Evolutionary conservation across 2,113 vertebrate genomes (phyloP), one percentile per base, ranked within the genome.

Genomic region (Ophthalmolycus amberensis): DNA sequence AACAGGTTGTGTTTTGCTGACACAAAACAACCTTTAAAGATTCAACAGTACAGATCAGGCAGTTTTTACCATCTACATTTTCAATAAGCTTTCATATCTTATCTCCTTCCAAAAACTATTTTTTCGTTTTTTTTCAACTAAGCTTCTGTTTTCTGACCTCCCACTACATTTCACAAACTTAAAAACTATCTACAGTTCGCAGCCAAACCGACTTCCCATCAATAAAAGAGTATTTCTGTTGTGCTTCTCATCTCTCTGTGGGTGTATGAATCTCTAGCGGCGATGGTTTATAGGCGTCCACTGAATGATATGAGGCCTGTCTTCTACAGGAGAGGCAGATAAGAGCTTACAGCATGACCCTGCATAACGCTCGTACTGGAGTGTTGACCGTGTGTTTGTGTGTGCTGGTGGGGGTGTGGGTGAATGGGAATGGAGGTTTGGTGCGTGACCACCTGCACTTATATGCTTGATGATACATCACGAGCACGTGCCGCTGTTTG

Each of bases 261-360:
- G 77, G 80, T 58, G 90, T 80, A 80, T 60, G 80, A 80, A 50
- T 89, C 82, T 90, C 60, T 9, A 12, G 71, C 67, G 50, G 77
- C 2, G 9, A 25, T 72, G 69, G 66, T 90, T 89, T 90, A 89
- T 66, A 50, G 79, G 42, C 80, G n/a, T 59, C 68, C 60, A 42
- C 71, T 85, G 80, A 89, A 89, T 64, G 83, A 84, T 87, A 82
- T 38, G 79, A 85, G 86, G 48, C 76, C 87, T 71, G 79, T 64
- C 83, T 82, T 88, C 83, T 84, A 74, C 82, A 62, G 84, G 77
- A 87, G 82, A 85, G 70, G 79, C 77, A 92, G 93, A 95, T 95
- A 94, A 94, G 93, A 87, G 88, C 85, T 88, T 91, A 95, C 92
- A 91, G 88, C 90, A 94, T 93, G 91, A 89, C 86, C 76, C 90